A percentile compares a stretch with the other conserved stretches of the same genome.
Conservation (phyloP, 2,113 vertebrate genomes). For the Ammodytes marinus region DNA sequence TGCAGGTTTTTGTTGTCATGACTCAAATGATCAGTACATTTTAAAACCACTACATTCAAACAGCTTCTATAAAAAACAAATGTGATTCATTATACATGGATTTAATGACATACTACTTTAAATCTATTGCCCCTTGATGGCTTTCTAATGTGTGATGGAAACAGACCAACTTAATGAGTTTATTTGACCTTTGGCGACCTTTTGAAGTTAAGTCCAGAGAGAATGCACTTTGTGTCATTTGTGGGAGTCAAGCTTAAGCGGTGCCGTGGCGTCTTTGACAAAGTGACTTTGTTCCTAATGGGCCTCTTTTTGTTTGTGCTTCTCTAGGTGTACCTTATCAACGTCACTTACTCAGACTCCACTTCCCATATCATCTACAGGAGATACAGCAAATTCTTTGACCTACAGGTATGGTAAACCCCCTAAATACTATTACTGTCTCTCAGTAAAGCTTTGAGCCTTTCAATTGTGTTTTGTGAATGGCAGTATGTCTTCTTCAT, state of each 20-base stretch:
- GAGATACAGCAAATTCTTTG: constrained; percentile 98
- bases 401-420: constrained; percentile 89
- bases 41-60: background rate
- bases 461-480: constrained; percentile 5
- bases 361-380: constrained; percentile 94
- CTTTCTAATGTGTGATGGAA: constrained; percentile 55
- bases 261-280: constrained; percentile 52
- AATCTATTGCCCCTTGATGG: constrained; percentile 40
- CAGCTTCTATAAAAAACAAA: constrained; percentile 1
- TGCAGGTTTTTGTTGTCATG: background rate
- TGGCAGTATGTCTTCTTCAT: background rate
- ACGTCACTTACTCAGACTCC: constrained; percentile 94
- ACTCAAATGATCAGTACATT: background rate
- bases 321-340: constrained; percentile 95
- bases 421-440: background rate
- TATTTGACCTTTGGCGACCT: constrained; percentile 67
- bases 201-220: constrained; percentile 58
- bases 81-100: constrained; percentile 4
- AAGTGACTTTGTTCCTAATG: constrained; percentile 60
- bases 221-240: constrained; percentile 61
- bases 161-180: constrained; percentile 67
- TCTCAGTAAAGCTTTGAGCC: background rate
- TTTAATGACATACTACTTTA: constrained; percentile 30
- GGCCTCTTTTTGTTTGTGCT: constrained; percentile 45
- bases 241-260: constrained; percentile 24